Conservation (phyloP, 2,888 invertebrate genomes). For the Aromia moschata region DNA sequence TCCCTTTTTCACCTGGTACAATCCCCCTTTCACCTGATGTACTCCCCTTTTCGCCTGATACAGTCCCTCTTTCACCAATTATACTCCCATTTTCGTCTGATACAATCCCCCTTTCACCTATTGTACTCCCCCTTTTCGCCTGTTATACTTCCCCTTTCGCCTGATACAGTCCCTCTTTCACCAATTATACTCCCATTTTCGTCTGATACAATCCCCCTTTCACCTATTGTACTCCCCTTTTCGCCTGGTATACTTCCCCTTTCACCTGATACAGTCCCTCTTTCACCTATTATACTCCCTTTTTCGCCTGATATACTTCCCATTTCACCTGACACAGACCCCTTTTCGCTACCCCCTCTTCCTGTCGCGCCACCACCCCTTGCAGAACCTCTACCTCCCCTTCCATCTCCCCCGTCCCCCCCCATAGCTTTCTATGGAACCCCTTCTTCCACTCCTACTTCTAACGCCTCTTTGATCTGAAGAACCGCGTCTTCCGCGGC, state of each 20-base stretch:
- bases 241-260: not conserved
- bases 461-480: not conserved
- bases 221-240: not conserved
- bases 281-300: not conserved
- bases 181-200: not conserved
- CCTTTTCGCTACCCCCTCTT: not conserved
- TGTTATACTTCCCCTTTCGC: no score
- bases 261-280: not conserved
- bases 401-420: not conserved
- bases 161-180: no score
- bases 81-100: no score
- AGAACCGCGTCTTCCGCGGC: not conserved
- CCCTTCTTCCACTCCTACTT: not conserved
- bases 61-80: not conserved
- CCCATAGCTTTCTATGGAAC: not conserved
- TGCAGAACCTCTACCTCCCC: not conserved
- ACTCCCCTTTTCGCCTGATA: not conserved
- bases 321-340: not conserved
- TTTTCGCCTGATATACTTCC: not conserved
- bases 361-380: not conserved
- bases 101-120: no score
- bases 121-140: no score
- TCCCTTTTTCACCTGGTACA: no score
- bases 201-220: not conserved
- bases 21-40: not conserved